Evolutionary conservation across 2,113 vertebrate genomes (phyloP).

Genomic region (Rynchops niger): DNA sequence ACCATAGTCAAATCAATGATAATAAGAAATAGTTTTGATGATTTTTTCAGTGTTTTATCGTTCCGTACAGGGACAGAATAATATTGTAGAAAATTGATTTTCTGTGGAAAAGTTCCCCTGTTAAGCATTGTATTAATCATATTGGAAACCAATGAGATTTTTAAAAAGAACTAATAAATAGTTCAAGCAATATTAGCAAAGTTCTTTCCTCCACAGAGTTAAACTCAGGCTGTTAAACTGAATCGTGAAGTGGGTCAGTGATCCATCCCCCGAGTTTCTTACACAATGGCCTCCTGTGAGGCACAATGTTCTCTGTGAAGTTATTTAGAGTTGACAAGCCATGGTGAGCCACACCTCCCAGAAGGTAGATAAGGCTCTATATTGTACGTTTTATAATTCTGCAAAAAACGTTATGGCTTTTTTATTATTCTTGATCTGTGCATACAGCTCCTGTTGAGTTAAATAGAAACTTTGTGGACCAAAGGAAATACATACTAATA

Average conservation of each 20-base stretch:
- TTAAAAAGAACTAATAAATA: constrained; percentile 3
- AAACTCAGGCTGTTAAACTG: background rate
- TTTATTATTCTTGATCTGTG: background rate
- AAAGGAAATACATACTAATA: background rate
- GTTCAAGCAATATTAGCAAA: background rate
- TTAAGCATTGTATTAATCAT: background rate
- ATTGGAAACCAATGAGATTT: constrained; percentile 14
- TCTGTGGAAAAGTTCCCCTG: background rate
- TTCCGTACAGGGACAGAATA: background rate
- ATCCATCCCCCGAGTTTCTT: background rate
- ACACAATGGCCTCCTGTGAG: background rate
- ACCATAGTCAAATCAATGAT: constrained; percentile 39
- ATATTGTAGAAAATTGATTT: constrained; percentile 46
- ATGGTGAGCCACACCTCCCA: background rate
- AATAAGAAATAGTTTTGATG: constrained; percentile 12
- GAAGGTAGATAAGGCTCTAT: background rate
- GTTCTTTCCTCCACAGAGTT: background rate
- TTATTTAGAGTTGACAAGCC: constrained; percentile 9
- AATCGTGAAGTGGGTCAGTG: background rate
- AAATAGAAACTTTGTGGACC: background rate
- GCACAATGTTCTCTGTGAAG: background rate
- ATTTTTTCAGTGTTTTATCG: constrained; percentile 21
- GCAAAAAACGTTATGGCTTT: fast-evolving
- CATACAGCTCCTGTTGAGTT: background rate
- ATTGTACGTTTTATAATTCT: background rate